Base-by-base conservation (phyloP, 2,888 invertebrate genomes). In the Microctonus aethiopoides region DNA sequence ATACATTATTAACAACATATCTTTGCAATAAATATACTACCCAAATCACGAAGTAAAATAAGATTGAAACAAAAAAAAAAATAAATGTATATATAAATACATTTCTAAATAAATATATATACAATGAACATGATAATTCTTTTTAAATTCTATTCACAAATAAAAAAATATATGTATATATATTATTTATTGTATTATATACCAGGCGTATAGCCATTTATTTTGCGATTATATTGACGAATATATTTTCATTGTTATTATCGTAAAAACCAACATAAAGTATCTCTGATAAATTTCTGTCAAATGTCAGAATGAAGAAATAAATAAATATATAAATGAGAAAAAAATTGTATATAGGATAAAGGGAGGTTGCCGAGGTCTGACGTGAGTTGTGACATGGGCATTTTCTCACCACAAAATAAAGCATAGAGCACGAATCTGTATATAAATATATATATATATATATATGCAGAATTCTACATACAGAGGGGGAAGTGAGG, bases 1-100 rank as follows among this genome's bases (percentile, higher is more conserved):
- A 72, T 70, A 46, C 46, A 78, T 76, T 75, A 76, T 76, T 78
- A 73, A 72, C 67, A 72, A 68, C 65, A 70, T 73, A 71, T 60
- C 72, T 70, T 62, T 54, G 29, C 34, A 22, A 39, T 39, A 56
- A 51, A 16, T 20, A 5, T 39, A 29, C 64, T 26, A 7, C 16
- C 24, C 7, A 26, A 57, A 57, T 32, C n/a, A n/a, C 56, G 16
- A 56, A 6, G 1, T 16, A 5, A 20, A 5, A 46, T n/a, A 26
- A 5, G 5, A 20, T 16, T 16, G 5, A 46, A 7, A 46, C 7
- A 46, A 16, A n/a, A 46, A 46, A 10, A 11, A 54, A 39, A 34
- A 39, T 57, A 57, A 57, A 57, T n/a, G n/a, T n/a, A n/a, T 29
- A 29, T 29, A 5, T 29, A 29, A 29, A 29, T n/a, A n/a, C n/a